Base-by-base conservation (phyloP, 2,113 vertebrate genomes). In the Gadus macrocephalus region DNA sequence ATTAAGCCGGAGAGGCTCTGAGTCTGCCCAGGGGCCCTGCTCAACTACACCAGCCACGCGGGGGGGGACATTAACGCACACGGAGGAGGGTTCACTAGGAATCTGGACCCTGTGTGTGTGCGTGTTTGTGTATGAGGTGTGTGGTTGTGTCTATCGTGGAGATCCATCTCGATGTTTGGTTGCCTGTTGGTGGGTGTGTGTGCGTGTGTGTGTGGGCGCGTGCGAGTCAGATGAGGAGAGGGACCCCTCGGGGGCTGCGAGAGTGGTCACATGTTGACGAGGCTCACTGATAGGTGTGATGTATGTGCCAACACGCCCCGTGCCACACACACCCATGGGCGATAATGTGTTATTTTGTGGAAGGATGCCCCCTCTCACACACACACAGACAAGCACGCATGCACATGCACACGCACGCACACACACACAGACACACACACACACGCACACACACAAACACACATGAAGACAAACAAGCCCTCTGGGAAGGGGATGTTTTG, bases 261-360 rank as follows among this genome's bases (percentile, higher is more conserved):
- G 79, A 65, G 65, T 27, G 67, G 84, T 87, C 78, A 66, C 80
- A 85, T 86, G 85, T 85, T 85, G 79, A 77, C 53, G 71, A 82
- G 58, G 66, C 73, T 35, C 77, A 73, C 69, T 90, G 87, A 88
- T 87, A 86, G 83, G 84, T 87, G 84, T 74, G 82, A 88, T 86
- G 86, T 87, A 88, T 88, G 84, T 86, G 79, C 60, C 78, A 16
- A 84, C 87, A 88, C 82, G 72, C 78, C 79, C 16, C 73, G 74
- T 77, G 81, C 83, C 83, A 85, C 80, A 78, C 72, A 85, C 80
- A 78, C 72, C 53, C 49, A 80, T 78, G 75, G 85, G 81, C 87
- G 86, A 76, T 88, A 82, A 88, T 86, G 79, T 85, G 84, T 85
- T 82, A 88, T 89, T 82, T 85, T 71, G 78, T 69, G 66, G 68